Evolutionary conservation across 2,888 invertebrate species (phyloP).

Genomic region (Megastigmus dorsalis): DNA sequence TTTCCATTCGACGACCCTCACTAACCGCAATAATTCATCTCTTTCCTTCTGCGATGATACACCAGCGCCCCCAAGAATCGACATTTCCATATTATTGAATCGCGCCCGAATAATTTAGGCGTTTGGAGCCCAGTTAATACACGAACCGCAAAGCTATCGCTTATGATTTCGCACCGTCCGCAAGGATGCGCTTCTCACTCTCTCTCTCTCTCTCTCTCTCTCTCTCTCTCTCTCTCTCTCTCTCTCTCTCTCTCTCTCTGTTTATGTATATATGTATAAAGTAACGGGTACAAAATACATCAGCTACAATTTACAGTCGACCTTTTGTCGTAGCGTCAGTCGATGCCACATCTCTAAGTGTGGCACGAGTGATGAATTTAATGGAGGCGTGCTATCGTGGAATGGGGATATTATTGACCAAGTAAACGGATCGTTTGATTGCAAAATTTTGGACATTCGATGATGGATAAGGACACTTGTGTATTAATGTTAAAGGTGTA

Average conservation of each 20-base stretch:
- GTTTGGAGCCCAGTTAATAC: background rate
- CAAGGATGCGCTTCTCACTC: background rate
- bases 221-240: no score
- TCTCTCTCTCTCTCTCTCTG: no score
- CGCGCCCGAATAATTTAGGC: constrained; percentile 4
- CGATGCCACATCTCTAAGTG: no score
- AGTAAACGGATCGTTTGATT: no score
- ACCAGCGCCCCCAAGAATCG: background rate
- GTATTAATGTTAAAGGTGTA: no score
- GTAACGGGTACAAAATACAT: constrained; percentile 25
- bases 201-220: no score
- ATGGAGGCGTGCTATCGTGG: no score
- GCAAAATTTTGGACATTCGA: no score
- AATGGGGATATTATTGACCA: no score
- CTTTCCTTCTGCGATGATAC: background rate
- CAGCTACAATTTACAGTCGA: constrained; percentile 13
- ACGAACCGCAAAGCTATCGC: background rate
- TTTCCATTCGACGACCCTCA: background rate
- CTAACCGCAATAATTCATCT: constrained; percentile 19
- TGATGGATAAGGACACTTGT: no score
- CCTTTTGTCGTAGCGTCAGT: background rate
- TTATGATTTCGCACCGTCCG: constrained; percentile 3
- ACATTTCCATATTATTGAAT: constrained; percentile 41
- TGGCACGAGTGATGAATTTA: no score
- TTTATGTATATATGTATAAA: background rate